Conservation (phyloP, 2,113 vertebrate species). For the Lontra canadensis region DNA sequence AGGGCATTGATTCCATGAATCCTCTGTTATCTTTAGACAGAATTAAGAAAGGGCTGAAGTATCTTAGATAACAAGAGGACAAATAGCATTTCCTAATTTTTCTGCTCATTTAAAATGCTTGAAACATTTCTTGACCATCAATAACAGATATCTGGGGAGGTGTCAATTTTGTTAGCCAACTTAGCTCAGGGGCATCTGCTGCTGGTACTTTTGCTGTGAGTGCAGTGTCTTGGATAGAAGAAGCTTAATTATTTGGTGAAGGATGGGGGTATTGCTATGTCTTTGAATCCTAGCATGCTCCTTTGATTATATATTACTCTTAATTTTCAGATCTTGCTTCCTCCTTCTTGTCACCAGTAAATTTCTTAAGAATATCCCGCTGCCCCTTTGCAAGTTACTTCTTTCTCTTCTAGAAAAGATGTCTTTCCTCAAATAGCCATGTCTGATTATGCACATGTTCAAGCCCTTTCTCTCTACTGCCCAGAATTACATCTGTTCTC, state of each 20-base stretch:
- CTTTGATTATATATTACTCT: not conserved
- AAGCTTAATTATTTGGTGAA: not conserved
- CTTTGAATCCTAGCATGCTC: not conserved
- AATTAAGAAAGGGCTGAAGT: not conserved
- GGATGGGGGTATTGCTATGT: not conserved
- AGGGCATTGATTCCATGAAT: not conserved
- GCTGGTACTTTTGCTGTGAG: not conserved
- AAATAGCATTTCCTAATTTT: not conserved
- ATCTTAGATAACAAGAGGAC: not conserved
- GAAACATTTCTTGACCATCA: not conserved
- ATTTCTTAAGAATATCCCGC: not conserved
- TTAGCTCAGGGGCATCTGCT: not conserved
- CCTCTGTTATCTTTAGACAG: not conserved
- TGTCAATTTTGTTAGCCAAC: not conserved
- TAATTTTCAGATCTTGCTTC: not conserved
- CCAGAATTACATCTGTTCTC: not conserved
- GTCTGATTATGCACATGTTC: not conserved
- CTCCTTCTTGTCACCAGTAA: not conserved
- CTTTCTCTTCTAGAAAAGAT: not conserved
- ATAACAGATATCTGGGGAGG: not conserved
- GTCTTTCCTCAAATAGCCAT: not conserved
- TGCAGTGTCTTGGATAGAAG: not conserved
- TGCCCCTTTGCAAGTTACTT: not conserved
- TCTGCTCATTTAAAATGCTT: not conserved
- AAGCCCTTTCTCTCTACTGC: not conserved